phyloP scores from a whole-genome alignment of 37 sponge, comb jelly and placozoan genomes.

The Chondrosia reniformis region DNA sequence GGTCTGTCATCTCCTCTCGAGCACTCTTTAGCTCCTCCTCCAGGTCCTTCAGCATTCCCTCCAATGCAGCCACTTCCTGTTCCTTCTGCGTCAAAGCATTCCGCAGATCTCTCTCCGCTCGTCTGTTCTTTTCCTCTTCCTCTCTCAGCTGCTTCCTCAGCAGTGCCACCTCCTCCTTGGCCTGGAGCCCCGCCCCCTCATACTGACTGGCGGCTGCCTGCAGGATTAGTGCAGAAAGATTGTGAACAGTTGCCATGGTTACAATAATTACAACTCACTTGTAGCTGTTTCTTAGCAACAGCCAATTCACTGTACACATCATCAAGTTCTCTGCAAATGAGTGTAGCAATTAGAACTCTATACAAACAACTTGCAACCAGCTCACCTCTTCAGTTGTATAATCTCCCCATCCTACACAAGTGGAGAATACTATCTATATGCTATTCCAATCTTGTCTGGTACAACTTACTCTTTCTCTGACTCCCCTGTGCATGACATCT shows the following conservation, averaged over 20 bases:
- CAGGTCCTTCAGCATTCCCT: neutral
- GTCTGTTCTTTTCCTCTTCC: neutral
- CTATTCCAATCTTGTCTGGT: too few species aligned
- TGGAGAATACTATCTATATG: neutral
- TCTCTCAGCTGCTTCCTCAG: neutral
- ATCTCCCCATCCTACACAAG: neutral
- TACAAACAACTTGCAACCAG: neutral
- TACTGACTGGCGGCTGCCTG: too few species aligned
- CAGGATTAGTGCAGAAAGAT: neutral
- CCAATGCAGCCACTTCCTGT: neutral
- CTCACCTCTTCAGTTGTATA: neutral
- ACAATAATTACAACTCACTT: neutral
- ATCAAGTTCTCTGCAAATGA: neutral
- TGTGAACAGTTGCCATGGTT: neutral
- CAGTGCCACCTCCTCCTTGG: constrained; percentile 12
- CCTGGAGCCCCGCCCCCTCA: neutral
- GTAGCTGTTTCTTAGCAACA: constrained; percentile 17
- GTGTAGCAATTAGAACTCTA: neutral
- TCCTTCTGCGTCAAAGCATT: neutral
- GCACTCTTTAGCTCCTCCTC: constrained; percentile 10
- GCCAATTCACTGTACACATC: neutral
- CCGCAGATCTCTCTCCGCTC: neutral
- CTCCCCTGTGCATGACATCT: neutral
- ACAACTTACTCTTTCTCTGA: neutral
- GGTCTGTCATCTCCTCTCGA: constrained; percentile 5